Conservation (phyloP, 1,140 invertebrate species). For the Aporrectodea caliginosa region DNA sequence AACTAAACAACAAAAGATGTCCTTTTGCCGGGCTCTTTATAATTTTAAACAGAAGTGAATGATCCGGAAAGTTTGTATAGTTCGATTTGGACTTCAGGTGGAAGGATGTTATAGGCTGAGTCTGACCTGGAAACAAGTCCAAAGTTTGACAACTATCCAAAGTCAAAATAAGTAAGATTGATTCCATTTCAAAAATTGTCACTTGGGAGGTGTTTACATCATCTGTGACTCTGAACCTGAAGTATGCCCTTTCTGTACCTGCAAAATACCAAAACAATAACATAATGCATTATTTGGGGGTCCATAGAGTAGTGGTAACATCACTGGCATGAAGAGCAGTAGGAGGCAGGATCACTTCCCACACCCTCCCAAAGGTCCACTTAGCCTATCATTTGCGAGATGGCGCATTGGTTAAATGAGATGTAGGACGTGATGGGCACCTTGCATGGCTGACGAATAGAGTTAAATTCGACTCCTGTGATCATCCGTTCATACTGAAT, state of each 20-base stretch:
- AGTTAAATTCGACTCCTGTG: too few species aligned
- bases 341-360: too few species aligned
- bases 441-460: too few species aligned
- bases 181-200: conserved; percentile 66
- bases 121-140: conserved; percentile 79
- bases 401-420: too few species aligned
- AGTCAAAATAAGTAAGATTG: conserved; percentile 69
- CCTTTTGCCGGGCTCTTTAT: not conserved
- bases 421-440: too few species aligned
- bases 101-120: conserved; percentile 62
- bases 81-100: conserved; percentile 72
- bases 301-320: too few species aligned
- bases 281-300: too few species aligned
- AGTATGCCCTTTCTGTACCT: conserved; percentile 41
- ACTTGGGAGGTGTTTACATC: conserved; percentile 68
- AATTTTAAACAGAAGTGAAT: conserved; percentile 45
- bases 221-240: conserved; percentile 77
- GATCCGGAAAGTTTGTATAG: conserved; percentile 59
- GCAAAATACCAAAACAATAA: not conserved
- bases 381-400: too few species aligned
- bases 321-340: too few species aligned
- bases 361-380: too few species aligned
- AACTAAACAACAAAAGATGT: not conserved
- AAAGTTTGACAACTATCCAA: conserved; percentile 67
- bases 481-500: too few species aligned